Evolutionary conservation across 1,140 invertebrate genomes (phyloP).

Genomic region (Chymomyza costata): DNA sequence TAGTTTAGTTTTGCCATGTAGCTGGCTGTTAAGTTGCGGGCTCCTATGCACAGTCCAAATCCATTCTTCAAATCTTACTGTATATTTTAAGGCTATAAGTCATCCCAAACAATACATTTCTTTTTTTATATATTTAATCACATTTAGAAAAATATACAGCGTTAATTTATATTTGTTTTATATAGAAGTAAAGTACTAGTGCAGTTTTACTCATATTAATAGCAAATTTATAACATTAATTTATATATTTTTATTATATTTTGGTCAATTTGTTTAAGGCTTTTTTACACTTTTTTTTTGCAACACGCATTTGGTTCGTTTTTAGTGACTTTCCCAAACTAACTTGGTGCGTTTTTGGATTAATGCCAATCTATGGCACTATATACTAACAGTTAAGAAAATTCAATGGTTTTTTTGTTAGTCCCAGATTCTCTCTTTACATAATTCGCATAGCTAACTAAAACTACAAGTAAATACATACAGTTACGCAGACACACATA

Average conservation of each 20-base stretch:
- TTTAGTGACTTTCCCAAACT: conserved; percentile 28
- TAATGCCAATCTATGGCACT: conserved; percentile 28
- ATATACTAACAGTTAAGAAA: conserved; percentile 29
- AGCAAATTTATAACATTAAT: conserved; percentile 5
- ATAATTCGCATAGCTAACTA: conserved; percentile 61
- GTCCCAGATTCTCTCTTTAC: conserved; percentile 55
- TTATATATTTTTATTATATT: conserved; percentile 45
- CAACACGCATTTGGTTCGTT: conserved; percentile 29
- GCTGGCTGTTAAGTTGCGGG: too few species aligned
- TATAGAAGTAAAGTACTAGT: conserved; percentile 40
- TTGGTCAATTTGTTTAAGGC: conserved; percentile 21
- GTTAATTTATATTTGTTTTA: conserved; percentile 57
- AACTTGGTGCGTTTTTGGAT: conserved; percentile 17
- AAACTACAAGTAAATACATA: conserved; percentile 35
- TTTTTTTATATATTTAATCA: conserved; percentile 61
- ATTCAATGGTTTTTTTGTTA: conserved; percentile 40
- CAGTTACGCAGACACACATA: conserved; percentile 11
- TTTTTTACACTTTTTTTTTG: conserved; percentile 45
- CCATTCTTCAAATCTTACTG: too few species aligned
- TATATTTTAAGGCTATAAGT: too few species aligned
- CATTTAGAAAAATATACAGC: conserved; percentile 67
- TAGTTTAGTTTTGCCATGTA: too few species aligned
- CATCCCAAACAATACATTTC: too few species aligned
- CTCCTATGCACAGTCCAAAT: too few species aligned
- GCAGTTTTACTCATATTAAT: conserved; percentile 46